Percentiles rank a stretch among this genome's conserved stretches.
phyloP scores from a whole-genome alignment of 2,888 invertebrate species.

The Pyrocoelia pectoralis region DNA sequence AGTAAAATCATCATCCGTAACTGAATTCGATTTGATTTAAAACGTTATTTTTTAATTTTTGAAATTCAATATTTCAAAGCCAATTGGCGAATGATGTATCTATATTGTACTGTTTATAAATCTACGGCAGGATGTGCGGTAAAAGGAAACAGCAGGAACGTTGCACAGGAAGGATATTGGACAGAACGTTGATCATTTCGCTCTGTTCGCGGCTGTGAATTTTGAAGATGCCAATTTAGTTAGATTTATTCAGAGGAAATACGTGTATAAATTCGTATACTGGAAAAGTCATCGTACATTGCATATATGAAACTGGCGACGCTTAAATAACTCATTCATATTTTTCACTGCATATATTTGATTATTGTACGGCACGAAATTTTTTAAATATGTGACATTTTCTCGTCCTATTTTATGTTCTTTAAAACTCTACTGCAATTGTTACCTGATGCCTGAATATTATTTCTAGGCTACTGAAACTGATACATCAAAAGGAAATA shows the following conservation, averaged over 20 bases:
- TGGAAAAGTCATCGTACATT: constrained; percentile 29
- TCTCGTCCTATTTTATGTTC: constrained; percentile 6
- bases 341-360: constrained; percentile 35
- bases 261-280: constrained; percentile 36
- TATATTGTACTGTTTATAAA: constrained; percentile 25
- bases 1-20: too few relatives aligned
- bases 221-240: constrained; percentile 34
- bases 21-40: not conserved
- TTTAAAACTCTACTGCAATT: not conserved
- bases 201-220: constrained; percentile 31
- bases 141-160: constrained; percentile 27
- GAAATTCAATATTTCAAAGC: constrained; percentile 6
- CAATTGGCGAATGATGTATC: constrained; percentile 7
- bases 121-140: constrained; percentile 20
- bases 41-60: not conserved
- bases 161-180: constrained; percentile 35
- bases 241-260: constrained; percentile 34
- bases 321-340: constrained; percentile 34
- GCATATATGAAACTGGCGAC: constrained; percentile 28
- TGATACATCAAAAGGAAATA: constrained; percentile 7
- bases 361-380: constrained; percentile 16
- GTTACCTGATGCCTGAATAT: not conserved
- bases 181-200: constrained; percentile 33
- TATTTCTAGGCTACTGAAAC: not conserved
- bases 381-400: constrained; percentile 25